Evolutionary conservation across 1,140 invertebrate species (phyloP).

Genomic region (Dendroctonus valens): DNA sequence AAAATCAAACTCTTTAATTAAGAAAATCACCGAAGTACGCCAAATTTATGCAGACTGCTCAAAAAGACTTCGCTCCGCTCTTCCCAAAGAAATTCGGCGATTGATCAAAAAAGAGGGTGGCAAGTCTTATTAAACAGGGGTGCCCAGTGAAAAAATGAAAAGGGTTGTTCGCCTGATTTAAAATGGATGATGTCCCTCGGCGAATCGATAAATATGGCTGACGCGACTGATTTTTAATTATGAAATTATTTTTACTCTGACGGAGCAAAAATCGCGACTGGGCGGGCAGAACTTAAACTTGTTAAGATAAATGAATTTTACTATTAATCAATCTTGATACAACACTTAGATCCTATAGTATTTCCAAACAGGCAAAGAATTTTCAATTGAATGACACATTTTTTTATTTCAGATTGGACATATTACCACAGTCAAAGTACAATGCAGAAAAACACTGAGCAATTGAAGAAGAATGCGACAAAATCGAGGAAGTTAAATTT

Average conservation of each 20-base stretch:
- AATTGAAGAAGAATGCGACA: no score
- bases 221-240: constrained; percentile 25
- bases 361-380: no score
- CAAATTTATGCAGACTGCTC: constrained; percentile 23
- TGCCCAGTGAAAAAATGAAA: constrained; percentile 24
- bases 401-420: no score
- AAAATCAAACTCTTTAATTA: constrained; percentile 31
- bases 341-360: no score
- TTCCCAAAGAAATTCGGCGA: constrained; percentile 24
- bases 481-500: no score
- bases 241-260: background rate
- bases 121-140: constrained; percentile 31
- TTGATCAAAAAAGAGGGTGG: constrained; percentile 33
- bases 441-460: no score
- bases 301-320: no score
- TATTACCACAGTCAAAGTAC: no score
- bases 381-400: no score
- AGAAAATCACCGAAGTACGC: constrained; percentile 25
- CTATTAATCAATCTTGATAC: no score
- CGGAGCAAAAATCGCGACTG: no score
- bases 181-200: constrained; percentile 31
- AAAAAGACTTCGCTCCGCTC: constrained; percentile 15
- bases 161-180: constrained; percentile 28
- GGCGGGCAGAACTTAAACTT: no score
- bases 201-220: constrained; percentile 31